Base-by-base conservation (phyloP, 2,888 invertebrate species). In the Megaustenia siamemsis region DNA sequence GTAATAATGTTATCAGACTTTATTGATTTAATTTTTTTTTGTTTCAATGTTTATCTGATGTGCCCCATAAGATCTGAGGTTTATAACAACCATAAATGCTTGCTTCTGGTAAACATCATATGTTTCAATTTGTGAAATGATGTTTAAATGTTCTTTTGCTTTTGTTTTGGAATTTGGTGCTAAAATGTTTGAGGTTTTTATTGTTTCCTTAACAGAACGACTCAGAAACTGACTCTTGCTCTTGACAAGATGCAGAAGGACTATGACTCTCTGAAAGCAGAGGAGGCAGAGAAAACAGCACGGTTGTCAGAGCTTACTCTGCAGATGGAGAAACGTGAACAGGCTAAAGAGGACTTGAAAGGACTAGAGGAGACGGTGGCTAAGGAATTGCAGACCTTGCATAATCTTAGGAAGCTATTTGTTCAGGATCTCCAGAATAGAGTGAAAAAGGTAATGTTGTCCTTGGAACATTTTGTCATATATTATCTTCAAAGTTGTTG, bases 341-440 rank as follows among this genome's bases (percentile, higher is more conserved):
- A 99, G 95, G 99, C 99, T 66, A 96, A 98, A 90, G 98, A 99
- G 93, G 99, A 99, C 94, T 96, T 99, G 94, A 95, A 95, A 89
- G 95, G 95, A 66, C 92, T 95, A 28, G 94, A 95, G 86, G 94
- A 94, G 88, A 94, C 94, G n/a, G 94, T 94, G 92, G 97, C 98
- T 90, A 99, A 99, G 95, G 99, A 99, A 95, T 95, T 99, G 91
- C 98, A 99, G 95, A 99, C 99, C 1, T 95, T 99, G 93, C 99
- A 99, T 95, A 99, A 99, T 95, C 95, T 99, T 90, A 96, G 99
- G 90, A 99, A 99, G 95, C 96, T 99, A 88, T 99, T 99, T 95
- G 98, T 99, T 86, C 98, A 99, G 95, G 99, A 99, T 95, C 95
- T 99, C 88, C 98, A 98, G 95, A 97, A 96, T 88, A 93, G 95